Evolutionary conservation across 1,140 invertebrate genomes (phyloP), one percentile per base, ranked within the genome.

Genomic region (Paraescarpia echinospica): DNA sequence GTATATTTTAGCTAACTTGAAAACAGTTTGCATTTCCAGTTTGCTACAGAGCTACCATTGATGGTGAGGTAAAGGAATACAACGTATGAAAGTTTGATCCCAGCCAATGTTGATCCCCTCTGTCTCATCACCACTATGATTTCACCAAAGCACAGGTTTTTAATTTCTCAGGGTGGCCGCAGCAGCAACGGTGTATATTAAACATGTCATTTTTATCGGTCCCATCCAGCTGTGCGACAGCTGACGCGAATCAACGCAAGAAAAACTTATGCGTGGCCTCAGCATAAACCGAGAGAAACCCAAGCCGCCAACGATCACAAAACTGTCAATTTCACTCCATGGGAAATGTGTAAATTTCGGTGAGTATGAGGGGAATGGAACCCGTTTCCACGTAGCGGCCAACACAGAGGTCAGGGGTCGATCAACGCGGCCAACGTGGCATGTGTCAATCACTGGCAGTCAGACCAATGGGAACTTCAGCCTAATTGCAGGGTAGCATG

Each of bases 271-370:
- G 59, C 59, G 4, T 77, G 59, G 59, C 59, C 59, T 77, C 59
- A 77, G 59, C 59, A 77, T 77, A 77, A 77, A 77, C 59, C 59
- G 59, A 77, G 59, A 77, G 59, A 77, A 77, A 77, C 59, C 2
- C 18, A 77, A 77, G 59, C 59, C 27, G 22, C 59, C 59, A 77
- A 77, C 59, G 59, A 77, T 77, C 59, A 77, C 59, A 77, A 77
- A 77, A 77, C 59, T 77, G 59, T 77, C 59, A 77, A 77, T 77
- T 77, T 77, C 59, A 77, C 27, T 77, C 59, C 59, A 77, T 77
- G 59, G 59, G 59, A 77, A 77, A 77, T 77, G 59, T 77, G 59
- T 77, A 77, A 77, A 77, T 77, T 77, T 77, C 59, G 2, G 9
- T 31, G 41, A 77, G 59, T 6, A 77, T 77, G 59, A 77, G 59